These are phyloP conservation scores for Philonicus albiceps DNA, from an alignment of 2,888 invertebrate genomes.

Conservation along the genomic window DNA sequence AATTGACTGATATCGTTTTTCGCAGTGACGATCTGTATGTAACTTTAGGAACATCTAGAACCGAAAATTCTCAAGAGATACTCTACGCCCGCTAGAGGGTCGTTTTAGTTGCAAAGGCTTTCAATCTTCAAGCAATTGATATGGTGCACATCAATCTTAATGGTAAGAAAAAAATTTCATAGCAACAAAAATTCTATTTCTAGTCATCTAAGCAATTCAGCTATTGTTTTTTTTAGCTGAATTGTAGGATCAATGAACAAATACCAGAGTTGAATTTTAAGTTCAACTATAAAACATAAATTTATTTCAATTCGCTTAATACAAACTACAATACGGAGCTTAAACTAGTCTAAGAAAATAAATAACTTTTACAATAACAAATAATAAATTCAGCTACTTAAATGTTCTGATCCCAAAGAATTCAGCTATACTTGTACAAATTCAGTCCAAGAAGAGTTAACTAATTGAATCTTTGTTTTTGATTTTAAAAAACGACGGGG, in stretches of 20 bases:
- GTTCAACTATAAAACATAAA: too few relatives aligned
- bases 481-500: conserved; percentile 52
- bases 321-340: too few relatives aligned
- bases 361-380: too few relatives aligned
- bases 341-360: too few relatives aligned
- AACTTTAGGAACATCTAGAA: conserved; percentile 66
- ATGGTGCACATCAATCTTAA: conserved; percentile 74
- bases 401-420: neutral
- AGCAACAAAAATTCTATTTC: neutral
- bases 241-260: neutral
- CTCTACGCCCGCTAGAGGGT: conserved; percentile 72
- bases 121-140: conserved; percentile 71
- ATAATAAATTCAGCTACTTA: neutral
- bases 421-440: too few relatives aligned
- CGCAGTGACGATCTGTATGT: conserved; percentile 77
- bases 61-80: conserved; percentile 58
- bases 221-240: too few relatives aligned
- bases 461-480: neutral
- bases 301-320: too few relatives aligned
- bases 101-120: conserved; percentile 72
- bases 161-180: conserved; percentile 58
- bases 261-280: too few relatives aligned
- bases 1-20: conserved; percentile 69
- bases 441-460: too few relatives aligned
- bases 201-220: too few relatives aligned